Base-by-base conservation (phyloP, 2,888 invertebrate genomes). In the Cheilosia vernalis region DNA sequence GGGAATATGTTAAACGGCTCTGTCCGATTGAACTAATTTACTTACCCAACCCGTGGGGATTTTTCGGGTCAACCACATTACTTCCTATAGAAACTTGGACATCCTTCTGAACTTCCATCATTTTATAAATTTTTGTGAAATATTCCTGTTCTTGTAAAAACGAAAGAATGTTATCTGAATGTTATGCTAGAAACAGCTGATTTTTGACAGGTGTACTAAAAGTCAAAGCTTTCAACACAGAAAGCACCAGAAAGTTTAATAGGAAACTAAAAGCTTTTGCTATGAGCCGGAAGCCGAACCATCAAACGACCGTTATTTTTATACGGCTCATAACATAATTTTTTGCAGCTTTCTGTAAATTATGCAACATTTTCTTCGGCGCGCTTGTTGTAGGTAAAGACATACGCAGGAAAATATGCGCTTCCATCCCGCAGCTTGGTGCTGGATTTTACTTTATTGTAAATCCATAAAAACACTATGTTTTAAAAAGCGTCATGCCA, bases 41-140 rank as follows among this genome's bases (percentile, higher is more conserved):
- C 82, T 87, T 80, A 90, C 91, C 91, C n/a, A 91, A 88, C 0
- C 92, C 90, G 88, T 91, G 91, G 0, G 91, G 91, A 87, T 91
- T 91, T 2, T 85, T 89, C 0, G 90, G 89, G 78, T 91, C 70
- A 61, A 87, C 37, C 0, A 19, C 19, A 5, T 51, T 53, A 30
- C 44, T 24, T n/a, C 33, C 74, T n/a, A 66, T 5, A n/a, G 79
- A 42, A 55, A 70, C 2, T 1, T 13, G 1, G 5, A 51, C 30
- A 55, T 74, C 74, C 2, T 69, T 76, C 55, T 70, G 69, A 15
- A 80, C 40, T 55, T 76, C 64, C 84, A 80, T 80, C 21, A 44
- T 69, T 47, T 60, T 44, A 24, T 40, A 2, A 24, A 19, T 44
- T 33, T 63, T 67, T 42, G 30, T 15, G 40, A 76, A 76, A 61